Base-by-base conservation (phyloP, 2,797 vertebrate genomes). In the Trematomus bernacchii region DNA sequence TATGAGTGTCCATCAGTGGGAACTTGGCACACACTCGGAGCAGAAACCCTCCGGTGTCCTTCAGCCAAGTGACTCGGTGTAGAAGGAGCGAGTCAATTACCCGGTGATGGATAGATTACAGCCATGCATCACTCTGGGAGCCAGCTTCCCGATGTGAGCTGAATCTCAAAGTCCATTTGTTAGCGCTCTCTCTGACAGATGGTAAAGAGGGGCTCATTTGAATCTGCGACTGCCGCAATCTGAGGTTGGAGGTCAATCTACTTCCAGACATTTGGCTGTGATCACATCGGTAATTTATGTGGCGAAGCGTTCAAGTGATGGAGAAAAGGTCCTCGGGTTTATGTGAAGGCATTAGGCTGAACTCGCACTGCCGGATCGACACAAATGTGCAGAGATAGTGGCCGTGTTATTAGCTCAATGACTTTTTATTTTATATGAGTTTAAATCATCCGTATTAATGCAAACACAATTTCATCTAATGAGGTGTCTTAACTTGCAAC, bases 151-250 rank as follows among this genome's bases (percentile, higher is more conserved):
- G 66, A 80, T 88, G 86, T 72, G 85, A 80, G 88, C 86, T 83
- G 85, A 91, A 90, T 90, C 51, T 88, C 87, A 92, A 92, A 92
- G 79, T 88, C 84, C 80, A 89, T 91, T 88, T 92, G 82, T 89
- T 84, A 74, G 55, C 1, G 73, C 54, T 67, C 69, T 14, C 68
- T 33, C n/a, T n/a, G 86, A 78, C 75, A 88, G 87, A 90, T 72
- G 83, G 83, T 48, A 65, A 47, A 60, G 55, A 77, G 54, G 44
- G 61, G 65, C 70, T 18, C 73, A 86, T 88, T 73, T 84, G 65
- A 87, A 85, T 89, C 82, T 10, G 54, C 67, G 73, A 83, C 72
- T 15, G 70, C 18, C 15, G 74, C 73, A 84, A 71, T 66, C 53
- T 23, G 42, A 75, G 87, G 88, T 85, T 46, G 70, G 27, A 70